Evolutionary conservation across 1,140 invertebrate genomes (phyloP).

Genomic region (Centruroides sculpturatus): DNA sequence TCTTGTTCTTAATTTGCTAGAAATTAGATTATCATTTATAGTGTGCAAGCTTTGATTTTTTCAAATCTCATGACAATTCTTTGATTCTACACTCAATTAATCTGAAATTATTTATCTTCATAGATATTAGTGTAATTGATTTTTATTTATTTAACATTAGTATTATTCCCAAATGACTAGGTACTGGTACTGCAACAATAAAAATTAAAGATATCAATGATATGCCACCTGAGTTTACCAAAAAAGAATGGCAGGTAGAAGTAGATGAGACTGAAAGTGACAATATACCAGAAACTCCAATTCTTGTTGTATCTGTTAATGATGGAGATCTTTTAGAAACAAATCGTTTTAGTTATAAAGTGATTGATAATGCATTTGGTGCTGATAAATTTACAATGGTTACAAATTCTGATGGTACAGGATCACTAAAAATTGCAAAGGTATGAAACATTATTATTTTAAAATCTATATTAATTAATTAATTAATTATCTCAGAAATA

Average conservation of each 20-base stretch:
- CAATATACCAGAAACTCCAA: constrained; percentile 83
- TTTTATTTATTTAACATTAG: no score
- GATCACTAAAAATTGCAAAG: constrained; percentile 85
- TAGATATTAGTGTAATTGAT: no score
- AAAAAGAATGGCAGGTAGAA: constrained; percentile 90
- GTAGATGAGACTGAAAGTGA: constrained; percentile 93
- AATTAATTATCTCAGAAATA: no score
- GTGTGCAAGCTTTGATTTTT: no score
- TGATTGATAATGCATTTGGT: constrained; percentile 84
- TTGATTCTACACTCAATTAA: no score
- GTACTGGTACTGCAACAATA: constrained; percentile 22
- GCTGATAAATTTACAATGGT: constrained; percentile 96
- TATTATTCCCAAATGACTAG: constrained; percentile 3
- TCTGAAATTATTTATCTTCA: no score
- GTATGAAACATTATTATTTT: neutral
- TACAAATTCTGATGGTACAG: constrained; percentile 85
- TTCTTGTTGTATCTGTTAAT: constrained; percentile 83
- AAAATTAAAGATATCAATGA: constrained; percentile 25
- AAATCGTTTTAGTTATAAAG: constrained; percentile 91
- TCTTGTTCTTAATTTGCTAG: no score
- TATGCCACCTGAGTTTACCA: constrained; percentile 90
- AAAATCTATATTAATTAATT: no score
- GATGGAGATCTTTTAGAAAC: constrained; percentile 75
- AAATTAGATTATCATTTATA: no score
- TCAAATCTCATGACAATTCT: no score